Evolutionary conservation across 2,113 vertebrate species (phyloP).

Genomic region (Oreotragus oreotragus): DNA sequence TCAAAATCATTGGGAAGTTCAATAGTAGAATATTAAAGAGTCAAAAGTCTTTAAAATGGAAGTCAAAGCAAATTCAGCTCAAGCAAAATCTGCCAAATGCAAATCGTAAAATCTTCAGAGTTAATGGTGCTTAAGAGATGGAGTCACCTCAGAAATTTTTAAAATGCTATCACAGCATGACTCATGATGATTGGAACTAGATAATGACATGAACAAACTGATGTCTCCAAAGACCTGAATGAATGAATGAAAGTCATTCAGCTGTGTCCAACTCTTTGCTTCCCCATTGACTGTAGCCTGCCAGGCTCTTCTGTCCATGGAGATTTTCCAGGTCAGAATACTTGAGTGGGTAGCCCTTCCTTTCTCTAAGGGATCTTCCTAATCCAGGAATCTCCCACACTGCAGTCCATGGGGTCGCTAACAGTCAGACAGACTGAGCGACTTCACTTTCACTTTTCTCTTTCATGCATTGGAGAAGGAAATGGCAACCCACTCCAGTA

Average conservation of each 20-base stretch:
- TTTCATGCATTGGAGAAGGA: too few relatives aligned
- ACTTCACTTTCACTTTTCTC: too few relatives aligned
- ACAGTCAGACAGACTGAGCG: too few relatives aligned
- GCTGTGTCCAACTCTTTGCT: background rate
- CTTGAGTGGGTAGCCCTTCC: background rate
- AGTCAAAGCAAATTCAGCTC: background rate
- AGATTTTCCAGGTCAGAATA: background rate
- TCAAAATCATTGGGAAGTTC: constrained; percentile 13
- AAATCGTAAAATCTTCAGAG: constrained; percentile 14
- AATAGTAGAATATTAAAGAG: background rate
- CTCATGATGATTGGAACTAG: background rate
- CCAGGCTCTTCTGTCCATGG: background rate
- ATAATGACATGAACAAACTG: background rate
- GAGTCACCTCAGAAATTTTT: background rate
- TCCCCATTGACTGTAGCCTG: background rate
- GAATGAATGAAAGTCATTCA: background rate
- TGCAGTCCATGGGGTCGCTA: too few relatives aligned
- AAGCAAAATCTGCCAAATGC: background rate
- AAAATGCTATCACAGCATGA: background rate
- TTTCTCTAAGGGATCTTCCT: background rate
- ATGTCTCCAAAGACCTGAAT: background rate
- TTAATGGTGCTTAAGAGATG: background rate
- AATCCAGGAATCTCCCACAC: background rate
- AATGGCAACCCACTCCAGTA: too few relatives aligned
- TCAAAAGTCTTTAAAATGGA: background rate